These are phyloP conservation scores for Rhinoderma darwinii DNA, from an alignment of 2,113 vertebrate species.

Conservation along the genomic window DNA sequence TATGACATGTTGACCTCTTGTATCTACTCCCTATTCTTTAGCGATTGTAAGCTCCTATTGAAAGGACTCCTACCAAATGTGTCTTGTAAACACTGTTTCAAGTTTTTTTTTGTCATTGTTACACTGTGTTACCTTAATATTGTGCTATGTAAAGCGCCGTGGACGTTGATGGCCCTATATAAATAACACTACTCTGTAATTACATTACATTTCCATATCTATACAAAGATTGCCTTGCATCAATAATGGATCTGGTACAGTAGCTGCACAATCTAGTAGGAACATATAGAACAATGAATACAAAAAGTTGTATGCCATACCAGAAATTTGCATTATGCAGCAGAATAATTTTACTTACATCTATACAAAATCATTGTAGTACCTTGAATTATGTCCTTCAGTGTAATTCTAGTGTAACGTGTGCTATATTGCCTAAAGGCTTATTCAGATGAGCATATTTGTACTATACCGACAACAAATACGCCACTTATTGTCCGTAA, in stretches of 20 bases:
- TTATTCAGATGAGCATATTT: too few relatives aligned
- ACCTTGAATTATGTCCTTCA: background rate
- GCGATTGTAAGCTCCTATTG: background rate
- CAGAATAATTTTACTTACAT: background rate
- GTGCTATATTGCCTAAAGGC: too few relatives aligned
- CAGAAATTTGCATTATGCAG: background rate
- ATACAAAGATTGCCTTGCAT: too few relatives aligned
- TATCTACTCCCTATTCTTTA: background rate
- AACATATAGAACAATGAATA: background rate
- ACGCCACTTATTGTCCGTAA: too few relatives aligned
- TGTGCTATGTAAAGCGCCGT: too few relatives aligned
- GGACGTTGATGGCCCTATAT: too few relatives aligned
- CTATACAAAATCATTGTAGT: background rate
- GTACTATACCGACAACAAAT: too few relatives aligned
- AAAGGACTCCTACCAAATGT: too few relatives aligned
- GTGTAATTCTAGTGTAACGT: background rate
- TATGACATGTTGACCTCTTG: background rate
- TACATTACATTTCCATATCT: too few relatives aligned
- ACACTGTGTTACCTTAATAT: background rate
- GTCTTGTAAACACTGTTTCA: too few relatives aligned
- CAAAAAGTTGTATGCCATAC: background rate
- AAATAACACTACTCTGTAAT: too few relatives aligned
- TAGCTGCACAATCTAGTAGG: background rate
- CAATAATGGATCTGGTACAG: too few relatives aligned
- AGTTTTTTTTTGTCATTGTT: background rate